These are phyloP conservation scores for Papilio demoleus DNA, from an alignment of 2,888 invertebrate species.

Conservation along the genomic window DNA sequence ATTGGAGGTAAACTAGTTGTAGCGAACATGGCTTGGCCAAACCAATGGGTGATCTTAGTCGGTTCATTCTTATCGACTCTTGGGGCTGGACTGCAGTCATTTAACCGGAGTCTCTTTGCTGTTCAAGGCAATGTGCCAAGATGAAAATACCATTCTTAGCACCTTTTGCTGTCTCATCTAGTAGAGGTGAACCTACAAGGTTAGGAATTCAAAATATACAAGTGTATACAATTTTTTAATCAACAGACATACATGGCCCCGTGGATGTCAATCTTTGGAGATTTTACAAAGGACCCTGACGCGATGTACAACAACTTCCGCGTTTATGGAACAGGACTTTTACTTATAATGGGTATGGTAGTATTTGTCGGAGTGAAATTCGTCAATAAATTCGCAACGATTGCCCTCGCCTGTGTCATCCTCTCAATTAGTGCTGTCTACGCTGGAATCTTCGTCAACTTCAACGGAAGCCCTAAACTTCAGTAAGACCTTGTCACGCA, in stretches of 20 bases:
- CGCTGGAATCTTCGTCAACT: slow-evolving; percentile 96
- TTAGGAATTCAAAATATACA: slow-evolving; percentile 45
- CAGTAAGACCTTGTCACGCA: slow-evolving; percentile 84
- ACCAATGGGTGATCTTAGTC: slow-evolving; percentile 98
- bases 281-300: slow-evolving; percentile 91
- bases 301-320: slow-evolving; percentile 99
- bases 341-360: slow-evolving; percentile 94
- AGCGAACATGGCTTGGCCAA: slow-evolving; percentile 99
- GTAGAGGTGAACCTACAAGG: slow-evolving; percentile 96
- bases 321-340: slow-evolving; percentile 95
- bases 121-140: no score
- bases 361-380: slow-evolving; percentile 99
- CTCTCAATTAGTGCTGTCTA: slow-evolving; percentile 98
- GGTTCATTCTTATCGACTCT: slow-evolving; percentile 99
- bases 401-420: slow-evolving; percentile 98
- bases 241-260: slow-evolving; percentile 94
- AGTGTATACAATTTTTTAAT: not conserved
- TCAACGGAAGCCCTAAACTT: slow-evolving; percentile 94
- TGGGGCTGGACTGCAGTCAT: slow-evolving; percentile 98
- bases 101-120: no score
- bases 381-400: slow-evolving; percentile 99
- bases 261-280: slow-evolving; percentile 94
- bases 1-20: slow-evolving; percentile 98
- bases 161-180: slow-evolving; percentile 96
- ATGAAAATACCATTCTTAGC: slow-evolving; percentile 98